These are phyloP conservation scores for Escarpia spicata DNA, from an alignment of 2,888 invertebrate species.

Conservation along the genomic window DNA sequence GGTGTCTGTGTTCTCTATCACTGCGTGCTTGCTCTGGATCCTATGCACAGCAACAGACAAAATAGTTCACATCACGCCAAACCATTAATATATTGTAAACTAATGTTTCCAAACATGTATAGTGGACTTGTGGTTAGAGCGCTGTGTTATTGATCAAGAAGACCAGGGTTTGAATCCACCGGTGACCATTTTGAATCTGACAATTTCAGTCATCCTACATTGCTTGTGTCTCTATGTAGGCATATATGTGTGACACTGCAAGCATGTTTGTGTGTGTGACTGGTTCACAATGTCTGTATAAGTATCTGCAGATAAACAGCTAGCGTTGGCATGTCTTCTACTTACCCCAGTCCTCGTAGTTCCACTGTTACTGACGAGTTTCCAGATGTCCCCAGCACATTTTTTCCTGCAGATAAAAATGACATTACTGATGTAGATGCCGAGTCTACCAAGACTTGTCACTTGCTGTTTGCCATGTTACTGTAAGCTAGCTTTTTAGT, in stretches of 20 bases:
- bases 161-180: too few relatives aligned
- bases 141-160: too few relatives aligned
- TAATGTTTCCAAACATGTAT: background rate
- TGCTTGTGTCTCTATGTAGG: too few relatives aligned
- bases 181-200: too few relatives aligned
- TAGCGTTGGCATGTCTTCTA: background rate
- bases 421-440: background rate
- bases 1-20: conserved; percentile 42
- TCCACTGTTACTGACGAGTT: conserved; percentile 39
- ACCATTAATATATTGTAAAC: background rate
- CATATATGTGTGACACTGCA: background rate
- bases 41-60: conserved; percentile 38
- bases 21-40: conserved; percentile 48
- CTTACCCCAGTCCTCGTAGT: conserved; percentile 50
- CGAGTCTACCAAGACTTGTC: background rate
- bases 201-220: too few relatives aligned
- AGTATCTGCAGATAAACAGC: background rate
- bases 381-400: conserved; percentile 43
- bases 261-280: background rate
- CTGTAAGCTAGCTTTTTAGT: too few relatives aligned
- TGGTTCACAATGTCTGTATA: background rate
- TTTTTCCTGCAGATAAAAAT: conserved; percentile 39
- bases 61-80: background rate
- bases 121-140: too few relatives aligned
- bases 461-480: background rate